Percentiles rank a stretch among this genome's conserved stretches.
These are phyloP conservation scores for Malthinus seriepunctatus DNA, from an alignment of 2,888 invertebrate species.

Conservation along the genomic window DNA sequence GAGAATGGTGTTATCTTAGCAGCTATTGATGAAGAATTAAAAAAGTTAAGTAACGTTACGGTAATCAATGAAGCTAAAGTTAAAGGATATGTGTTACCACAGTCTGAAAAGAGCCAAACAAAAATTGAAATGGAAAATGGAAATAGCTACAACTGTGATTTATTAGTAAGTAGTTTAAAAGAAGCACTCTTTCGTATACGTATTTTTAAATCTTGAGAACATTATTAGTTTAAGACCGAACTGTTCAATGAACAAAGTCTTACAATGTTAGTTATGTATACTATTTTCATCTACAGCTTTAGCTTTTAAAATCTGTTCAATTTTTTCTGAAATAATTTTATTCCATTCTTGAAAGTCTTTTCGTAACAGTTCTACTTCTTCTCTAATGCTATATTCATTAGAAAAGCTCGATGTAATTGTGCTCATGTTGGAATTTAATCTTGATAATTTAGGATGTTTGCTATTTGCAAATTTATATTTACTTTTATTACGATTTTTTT, in stretches of 20 bases:
- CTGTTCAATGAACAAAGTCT: not conserved
- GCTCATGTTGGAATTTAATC: constrained; percentile 39
- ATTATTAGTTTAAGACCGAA: not conserved
- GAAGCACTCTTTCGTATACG: not conserved
- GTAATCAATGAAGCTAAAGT: constrained; percentile 73
- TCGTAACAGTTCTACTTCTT: constrained; percentile 41
- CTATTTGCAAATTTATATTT: constrained; percentile 12
- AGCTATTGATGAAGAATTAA: constrained; percentile 66
- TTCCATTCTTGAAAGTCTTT: constrained; percentile 40
- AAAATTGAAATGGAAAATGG: constrained; percentile 68
- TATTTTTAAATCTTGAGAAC: not conserved
- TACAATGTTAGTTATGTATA: not conserved
- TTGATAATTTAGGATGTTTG: constrained; percentile 35
- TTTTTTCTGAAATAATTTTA: constrained; percentile 39
- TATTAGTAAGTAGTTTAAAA: constrained; percentile 66
- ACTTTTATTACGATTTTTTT: constrained; percentile 15
- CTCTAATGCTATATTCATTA: constrained; percentile 20
- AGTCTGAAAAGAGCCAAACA: constrained; percentile 46
- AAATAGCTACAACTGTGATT: constrained; percentile 64
- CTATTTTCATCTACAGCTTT: constrained; percentile 1
- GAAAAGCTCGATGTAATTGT: constrained; percentile 6
- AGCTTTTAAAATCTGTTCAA: constrained; percentile 31
- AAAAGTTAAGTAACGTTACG: constrained; percentile 62
- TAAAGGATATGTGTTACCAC: constrained; percentile 63
- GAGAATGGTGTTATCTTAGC: constrained; percentile 90